Percentiles rank a stretch among this genome's conserved stretches.
Conservation (phyloP, 2,797 vertebrate genomes). For the Clarias pachynema region DNA sequence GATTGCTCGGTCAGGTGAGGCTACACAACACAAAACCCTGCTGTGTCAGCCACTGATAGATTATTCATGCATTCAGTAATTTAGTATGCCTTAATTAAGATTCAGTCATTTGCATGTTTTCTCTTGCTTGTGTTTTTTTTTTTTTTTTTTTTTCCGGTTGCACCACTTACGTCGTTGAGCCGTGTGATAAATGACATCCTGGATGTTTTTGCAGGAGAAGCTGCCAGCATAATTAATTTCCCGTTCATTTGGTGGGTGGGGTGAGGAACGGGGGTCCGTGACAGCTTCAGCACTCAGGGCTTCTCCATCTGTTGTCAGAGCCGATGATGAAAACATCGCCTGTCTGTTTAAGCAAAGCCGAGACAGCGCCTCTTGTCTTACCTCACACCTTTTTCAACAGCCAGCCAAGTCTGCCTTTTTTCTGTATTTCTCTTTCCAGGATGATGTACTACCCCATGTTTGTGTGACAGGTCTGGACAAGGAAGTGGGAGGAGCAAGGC, state of each 20-base stretch:
- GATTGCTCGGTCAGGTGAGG: constrained; percentile 67
- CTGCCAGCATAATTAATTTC: constrained; percentile 73
- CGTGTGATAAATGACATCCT: constrained; percentile 70
- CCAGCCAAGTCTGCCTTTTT: background rate
- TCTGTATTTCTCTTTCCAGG: background rate
- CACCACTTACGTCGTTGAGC: constrained; percentile 64
- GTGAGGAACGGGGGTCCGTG: constrained; percentile 40
- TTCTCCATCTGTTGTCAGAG: constrained; percentile 38
- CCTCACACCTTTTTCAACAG: constrained; percentile 1
- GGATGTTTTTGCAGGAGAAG: constrained; percentile 63
- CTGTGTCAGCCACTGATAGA: constrained; percentile 70
- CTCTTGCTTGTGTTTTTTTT: constrained; percentile 48
- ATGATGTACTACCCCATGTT: background rate
- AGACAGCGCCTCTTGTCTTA: background rate
- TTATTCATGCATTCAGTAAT: constrained; percentile 74
- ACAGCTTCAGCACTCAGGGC: constrained; percentile 24
- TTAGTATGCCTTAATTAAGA: constrained; percentile 73
- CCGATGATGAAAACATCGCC: constrained; percentile 35
- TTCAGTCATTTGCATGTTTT: constrained; percentile 71
- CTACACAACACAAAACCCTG: constrained; percentile 57
- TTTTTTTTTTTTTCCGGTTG: constrained; percentile 34
- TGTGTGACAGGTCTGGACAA: background rate
- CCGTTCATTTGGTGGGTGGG: constrained; percentile 60
- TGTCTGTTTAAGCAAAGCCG: constrained; percentile 14
- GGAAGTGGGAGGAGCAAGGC: constrained; percentile 2